These are phyloP conservation scores for Sebastes nivosus DNA, from an alignment of 2,797 vertebrate genomes.

Conservation along the genomic window DNA sequence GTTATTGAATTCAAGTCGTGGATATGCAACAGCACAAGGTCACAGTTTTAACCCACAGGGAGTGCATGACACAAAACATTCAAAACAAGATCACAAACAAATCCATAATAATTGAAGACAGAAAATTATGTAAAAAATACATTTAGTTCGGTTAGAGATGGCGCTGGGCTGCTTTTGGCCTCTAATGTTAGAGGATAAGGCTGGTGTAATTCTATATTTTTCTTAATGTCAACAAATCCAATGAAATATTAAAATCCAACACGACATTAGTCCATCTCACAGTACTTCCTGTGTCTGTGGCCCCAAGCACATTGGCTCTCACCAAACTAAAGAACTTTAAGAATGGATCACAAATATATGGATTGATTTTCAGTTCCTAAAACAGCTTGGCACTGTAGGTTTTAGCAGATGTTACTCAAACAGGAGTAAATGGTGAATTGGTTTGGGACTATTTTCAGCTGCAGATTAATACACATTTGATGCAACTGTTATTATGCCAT, in stretches of 20 bases:
- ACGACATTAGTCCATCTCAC: background rate
- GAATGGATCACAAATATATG: background rate
- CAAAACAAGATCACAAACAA: background rate
- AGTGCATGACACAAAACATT: background rate
- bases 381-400: background rate
- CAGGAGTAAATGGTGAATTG: background rate
- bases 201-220: background rate
- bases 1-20: constrained; percentile 31
- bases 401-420: background rate
- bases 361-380: background rate
- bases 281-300: background rate
- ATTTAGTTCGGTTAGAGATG: background rate
- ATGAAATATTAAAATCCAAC: background rate
- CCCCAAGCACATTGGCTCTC: background rate
- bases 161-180: background rate
- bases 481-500: too few relatives aligned
- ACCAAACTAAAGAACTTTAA: background rate
- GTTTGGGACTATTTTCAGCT: too few relatives aligned
- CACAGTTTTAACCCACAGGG: background rate
- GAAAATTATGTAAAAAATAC: background rate
- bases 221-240: background rate
- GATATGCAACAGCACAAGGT: background rate
- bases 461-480: too few relatives aligned
- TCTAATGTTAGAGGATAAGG: background rate
- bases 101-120: background rate